Evolutionary conservation across 2,888 invertebrate genomes (phyloP), one percentile per base, ranked within the genome.

Genomic region (Campoplex capitator): DNA sequence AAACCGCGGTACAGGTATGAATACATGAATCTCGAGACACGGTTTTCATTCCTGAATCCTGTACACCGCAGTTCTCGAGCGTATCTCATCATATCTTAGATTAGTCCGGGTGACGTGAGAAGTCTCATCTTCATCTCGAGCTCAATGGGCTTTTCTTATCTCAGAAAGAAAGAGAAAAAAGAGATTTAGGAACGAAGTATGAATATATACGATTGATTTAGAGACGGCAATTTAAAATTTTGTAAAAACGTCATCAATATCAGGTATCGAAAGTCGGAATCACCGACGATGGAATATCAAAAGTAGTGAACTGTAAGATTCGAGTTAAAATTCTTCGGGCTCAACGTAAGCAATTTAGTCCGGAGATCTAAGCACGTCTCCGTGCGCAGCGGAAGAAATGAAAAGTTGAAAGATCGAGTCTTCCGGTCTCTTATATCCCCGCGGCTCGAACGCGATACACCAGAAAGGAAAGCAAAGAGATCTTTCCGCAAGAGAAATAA

Each of bases 261-360:
- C 38, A 38, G 38, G 38, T 42, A 42, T 42, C 0, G 9, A 9
- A 42, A 42, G 42, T 42, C 42, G 9, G 9, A 51, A 75, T 35
- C n/a, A 13, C 6, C 32, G 65, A 77, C 67, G 23, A 23, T 23
- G 23, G 0, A 32, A 54, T 11, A n/a, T 7, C 11, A 48, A 28
- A 32, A 32, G 32, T 35, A 4, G 32, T 45, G 62, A 62, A 54
- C 4, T 9, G 18, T 62, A 74, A 18, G 45, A n/a, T 28, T 78
- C n/a, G 23, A 51, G n/a, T 11, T 16, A 51, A 51, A 28, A 28
- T 58, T 58, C 13, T 58, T n/a, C 65, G 11, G 8, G 23, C 74
- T 65, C 54, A 48, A 71, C 51, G 65, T 79, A 74, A 83, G 79
- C 78, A 79, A 28, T 86, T 68, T 79, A 75, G 38, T 65, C 13